Base-by-base conservation (phyloP, 2,113 vertebrate genomes). In the Neodontobutis hainanensis region DNA sequence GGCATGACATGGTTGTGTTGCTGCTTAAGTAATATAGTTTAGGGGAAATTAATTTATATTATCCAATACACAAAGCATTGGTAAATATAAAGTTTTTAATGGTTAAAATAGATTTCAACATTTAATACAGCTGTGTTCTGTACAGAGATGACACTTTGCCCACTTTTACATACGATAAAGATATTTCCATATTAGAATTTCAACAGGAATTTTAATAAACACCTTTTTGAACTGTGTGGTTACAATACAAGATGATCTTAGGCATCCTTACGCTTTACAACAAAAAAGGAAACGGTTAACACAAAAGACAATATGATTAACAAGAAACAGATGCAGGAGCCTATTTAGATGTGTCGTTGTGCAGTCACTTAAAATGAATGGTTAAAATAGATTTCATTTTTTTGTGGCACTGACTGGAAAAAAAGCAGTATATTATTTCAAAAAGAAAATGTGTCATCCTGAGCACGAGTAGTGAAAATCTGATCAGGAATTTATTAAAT, bases 191-290 rank as follows among this genome's bases (percentile, higher is more conserved):
- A 5, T 12, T 15, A 34, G 10, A 64, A 55, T 38, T 11, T 36
- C 58, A 36, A 49, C 11, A 4, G 44, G 44, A 50, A 40, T 61
- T 63, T 65, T 58, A 66, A 50, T 42, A 40, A 66, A 56, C 68
- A 58, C 7, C 66, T 38, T 52, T 62, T 48, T 61, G 8, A 11
- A 11, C 49, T 55, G 2, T 55, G 2, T 27, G 68, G 12, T 45
- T 38, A 9, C 45, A 47, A 73, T 44, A 44, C 57, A n/a, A 75
- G 66, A 59, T 60, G 51, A 60, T 55, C 43, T 1, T 8, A 15
- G 61, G 46, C 32, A 42, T 65, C 11, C 46, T 61, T 5, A 71
- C 10, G 66, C 65, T 65, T 45, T 59, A 66, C 66, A 69, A 51
- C 62, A 75, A 51, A 72, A 11, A 34, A 57, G 61, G 16, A 8